Evolutionary conservation across 2,888 invertebrate species (phyloP).

Genomic region (Agrochola macilenta): DNA sequence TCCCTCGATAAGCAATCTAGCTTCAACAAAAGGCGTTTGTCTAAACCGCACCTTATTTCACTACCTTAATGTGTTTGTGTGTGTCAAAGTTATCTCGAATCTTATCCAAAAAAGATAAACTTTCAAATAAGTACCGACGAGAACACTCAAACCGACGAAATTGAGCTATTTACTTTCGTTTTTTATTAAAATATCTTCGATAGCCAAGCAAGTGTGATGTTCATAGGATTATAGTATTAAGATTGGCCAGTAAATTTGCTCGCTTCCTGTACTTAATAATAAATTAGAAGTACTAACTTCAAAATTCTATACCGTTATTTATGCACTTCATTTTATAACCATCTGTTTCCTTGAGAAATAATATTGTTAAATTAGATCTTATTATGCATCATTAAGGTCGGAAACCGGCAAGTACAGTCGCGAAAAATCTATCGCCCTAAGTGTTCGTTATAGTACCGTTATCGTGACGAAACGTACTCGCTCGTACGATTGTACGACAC

Average conservation of each 20-base stretch:
- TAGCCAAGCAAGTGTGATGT: not conserved
- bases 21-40: constrained; percentile 60
- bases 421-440: constrained; percentile 69
- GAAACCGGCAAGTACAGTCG: constrained; percentile 60
- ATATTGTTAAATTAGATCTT: constrained; percentile 60
- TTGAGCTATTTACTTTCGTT: constrained; percentile 28
- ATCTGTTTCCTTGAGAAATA: constrained; percentile 17
- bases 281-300: not conserved
- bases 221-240: not conserved
- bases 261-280: not conserved
- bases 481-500: constrained; percentile 67
- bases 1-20: constrained; percentile 57
- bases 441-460: constrained; percentile 80
- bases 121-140: constrained; percentile 18
- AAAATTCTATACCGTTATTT: constrained; percentile 39
- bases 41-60: constrained; percentile 54
- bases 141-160: constrained; percentile 16
- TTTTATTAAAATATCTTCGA: constrained; percentile 10
- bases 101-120: constrained; percentile 44
- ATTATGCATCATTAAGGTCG: constrained; percentile 63
- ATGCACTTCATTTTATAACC: constrained; percentile 23
- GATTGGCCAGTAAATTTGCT: not conserved
- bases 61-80: constrained; percentile 15
- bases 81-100: constrained; percentile 31
- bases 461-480: constrained; percentile 71